Evolutionary conservation across 2,113 vertebrate species (phyloP).

Genomic region (Uria lomvia): DNA sequence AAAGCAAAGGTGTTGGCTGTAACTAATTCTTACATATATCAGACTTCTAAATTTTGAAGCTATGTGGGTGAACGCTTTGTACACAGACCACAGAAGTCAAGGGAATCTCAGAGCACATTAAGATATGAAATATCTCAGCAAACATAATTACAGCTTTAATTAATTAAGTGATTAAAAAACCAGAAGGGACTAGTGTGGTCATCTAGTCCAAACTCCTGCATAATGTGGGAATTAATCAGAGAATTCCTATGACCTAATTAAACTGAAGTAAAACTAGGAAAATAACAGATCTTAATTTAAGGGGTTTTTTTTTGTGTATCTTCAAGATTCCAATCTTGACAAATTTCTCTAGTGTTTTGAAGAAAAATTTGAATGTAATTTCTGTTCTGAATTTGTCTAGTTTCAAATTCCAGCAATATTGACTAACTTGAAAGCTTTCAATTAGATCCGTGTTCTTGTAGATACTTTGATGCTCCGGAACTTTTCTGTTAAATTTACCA

Average conservation of each 20-base stretch:
- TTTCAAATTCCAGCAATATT: not conserved
- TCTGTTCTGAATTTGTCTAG: not conserved
- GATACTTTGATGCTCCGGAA: not conserved
- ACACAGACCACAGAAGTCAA: not conserved
- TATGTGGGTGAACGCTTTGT: not conserved
- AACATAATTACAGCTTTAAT: slow-evolving; percentile 6
- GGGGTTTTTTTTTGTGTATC: not conserved
- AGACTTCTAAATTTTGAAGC: not conserved
- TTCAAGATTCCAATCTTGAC: not conserved
- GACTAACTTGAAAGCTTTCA: not conserved
- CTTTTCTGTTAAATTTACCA: not conserved
- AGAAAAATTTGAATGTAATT: not conserved
- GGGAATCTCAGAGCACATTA: not conserved
- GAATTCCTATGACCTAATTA: not conserved
- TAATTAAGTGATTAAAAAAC: not conserved
- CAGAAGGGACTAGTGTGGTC: not conserved
- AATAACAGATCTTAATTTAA: not conserved
- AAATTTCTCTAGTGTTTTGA: not conserved
- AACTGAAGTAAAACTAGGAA: not conserved
- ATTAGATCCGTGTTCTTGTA: not conserved
- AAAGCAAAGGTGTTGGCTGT: not conserved
- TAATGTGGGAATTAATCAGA: not conserved
- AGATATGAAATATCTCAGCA: not conserved
- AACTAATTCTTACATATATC: not conserved
- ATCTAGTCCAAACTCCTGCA: not conserved